phyloP scores from a whole-genome alignment of 2,888 invertebrate species.

The Apotomis betuletana region DNA sequence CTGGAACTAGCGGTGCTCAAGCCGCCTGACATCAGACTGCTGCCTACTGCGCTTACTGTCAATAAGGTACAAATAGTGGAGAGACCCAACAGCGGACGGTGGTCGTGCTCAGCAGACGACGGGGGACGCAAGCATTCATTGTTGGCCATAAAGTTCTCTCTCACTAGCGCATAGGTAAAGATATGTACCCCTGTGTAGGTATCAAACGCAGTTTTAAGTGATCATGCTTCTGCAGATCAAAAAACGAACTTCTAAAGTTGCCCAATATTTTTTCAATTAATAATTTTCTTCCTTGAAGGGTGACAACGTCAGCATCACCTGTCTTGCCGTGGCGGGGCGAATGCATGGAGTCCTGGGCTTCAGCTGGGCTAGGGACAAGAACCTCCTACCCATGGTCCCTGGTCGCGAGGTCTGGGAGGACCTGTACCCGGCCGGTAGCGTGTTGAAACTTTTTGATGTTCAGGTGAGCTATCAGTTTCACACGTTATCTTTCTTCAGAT shows the following conservation, averaged over 20 bases:
- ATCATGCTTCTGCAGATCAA: no score
- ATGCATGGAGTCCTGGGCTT: constrained; percentile 88
- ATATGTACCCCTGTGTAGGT: no score
- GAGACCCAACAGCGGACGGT: constrained; percentile 83
- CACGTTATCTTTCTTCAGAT: no score
- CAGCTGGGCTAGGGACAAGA: constrained; percentile 92
- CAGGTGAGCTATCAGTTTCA: constrained; percentile 78
- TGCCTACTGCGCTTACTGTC: constrained; percentile 88
- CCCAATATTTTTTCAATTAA: no score
- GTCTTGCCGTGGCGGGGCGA: constrained; percentile 86
- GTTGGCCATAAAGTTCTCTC: no score
- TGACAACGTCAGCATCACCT: constrained; percentile 87
- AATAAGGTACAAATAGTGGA: constrained; percentile 81
- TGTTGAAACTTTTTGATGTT: constrained; percentile 89
- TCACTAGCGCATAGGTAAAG: no score
- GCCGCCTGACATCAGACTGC: constrained; percentile 86
- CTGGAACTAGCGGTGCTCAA: constrained; percentile 84
- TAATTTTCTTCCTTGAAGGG: constrained; percentile 74
- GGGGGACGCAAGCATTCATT: constrained; percentile 73
- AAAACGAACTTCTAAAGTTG: no score
- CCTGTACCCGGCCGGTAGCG: constrained; percentile 91
- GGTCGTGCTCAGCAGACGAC: constrained; percentile 90
- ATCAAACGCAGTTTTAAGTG: no score
- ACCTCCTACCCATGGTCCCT: constrained; percentile 88
- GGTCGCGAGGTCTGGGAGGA: constrained; percentile 93